A percentile compares a stretch with the other conserved stretches of the same genome.
These are phyloP conservation scores for Caenorhabditis sp. DNA, from an alignment of 2,888 invertebrate species.

Conservation along the genomic window DNA sequence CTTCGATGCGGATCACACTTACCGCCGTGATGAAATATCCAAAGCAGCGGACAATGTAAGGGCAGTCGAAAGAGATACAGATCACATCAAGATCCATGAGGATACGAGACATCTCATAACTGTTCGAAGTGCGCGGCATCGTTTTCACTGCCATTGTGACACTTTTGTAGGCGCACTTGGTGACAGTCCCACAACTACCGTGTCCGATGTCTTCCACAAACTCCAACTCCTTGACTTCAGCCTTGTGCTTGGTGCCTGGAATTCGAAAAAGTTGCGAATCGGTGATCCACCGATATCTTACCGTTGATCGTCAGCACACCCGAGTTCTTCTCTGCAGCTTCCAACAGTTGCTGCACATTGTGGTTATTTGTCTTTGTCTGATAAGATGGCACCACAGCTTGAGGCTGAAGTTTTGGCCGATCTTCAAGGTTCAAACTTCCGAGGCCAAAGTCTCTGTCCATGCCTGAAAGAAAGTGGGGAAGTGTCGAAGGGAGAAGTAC, in stretches of 20 bases:
- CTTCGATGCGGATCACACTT: too few species aligned
- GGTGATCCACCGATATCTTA: not conserved
- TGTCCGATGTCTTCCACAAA: constrained; percentile 84
- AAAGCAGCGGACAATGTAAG: constrained; percentile 96
- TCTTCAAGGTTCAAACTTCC: constrained; percentile 17
- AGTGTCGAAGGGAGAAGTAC: not conserved
- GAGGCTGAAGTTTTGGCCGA: not conserved
- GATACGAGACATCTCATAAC: constrained; percentile 97
- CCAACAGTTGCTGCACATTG: constrained; percentile 28
- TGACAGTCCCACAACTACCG: constrained; percentile 95
- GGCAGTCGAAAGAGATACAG: constrained; percentile 96
- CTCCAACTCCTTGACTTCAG: constrained; percentile 80
- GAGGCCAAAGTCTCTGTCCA: constrained; percentile 38
- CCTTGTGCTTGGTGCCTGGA: constrained; percentile 32
- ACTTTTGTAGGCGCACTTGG: constrained; percentile 89
- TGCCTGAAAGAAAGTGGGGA: not conserved
- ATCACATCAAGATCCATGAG: constrained; percentile 99
- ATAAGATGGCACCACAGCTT: not conserved
- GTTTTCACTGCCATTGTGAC: constrained; percentile 84
- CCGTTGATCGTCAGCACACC: constrained; percentile 37
- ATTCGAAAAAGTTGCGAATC: not conserved
- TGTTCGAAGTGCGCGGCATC: constrained; percentile 97
- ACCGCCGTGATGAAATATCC: constrained; percentile 99
- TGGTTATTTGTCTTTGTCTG: constrained; percentile 3
- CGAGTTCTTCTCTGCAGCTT: constrained; percentile 36